These are phyloP conservation scores for Gasterosteus aculeatus DNA, from an alignment of 2,113 vertebrate species.

Conservation along the genomic window DNA sequence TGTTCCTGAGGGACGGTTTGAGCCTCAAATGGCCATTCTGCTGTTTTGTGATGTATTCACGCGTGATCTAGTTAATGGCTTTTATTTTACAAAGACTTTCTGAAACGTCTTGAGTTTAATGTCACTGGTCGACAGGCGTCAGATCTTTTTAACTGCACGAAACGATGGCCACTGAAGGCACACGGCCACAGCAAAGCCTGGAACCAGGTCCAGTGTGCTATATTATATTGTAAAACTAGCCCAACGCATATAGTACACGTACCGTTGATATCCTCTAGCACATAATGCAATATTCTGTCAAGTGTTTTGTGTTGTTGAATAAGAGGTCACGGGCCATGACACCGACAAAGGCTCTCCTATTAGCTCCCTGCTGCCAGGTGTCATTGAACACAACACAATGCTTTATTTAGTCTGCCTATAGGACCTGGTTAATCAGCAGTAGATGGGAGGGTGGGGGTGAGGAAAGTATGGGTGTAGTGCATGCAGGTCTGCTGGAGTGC, in stretches of 20 bases:
- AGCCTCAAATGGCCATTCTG: slow-evolving; percentile 13
- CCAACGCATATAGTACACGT: not conserved
- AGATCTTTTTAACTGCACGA: slow-evolving; percentile 26
- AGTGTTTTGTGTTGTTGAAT: slow-evolving; percentile 8
- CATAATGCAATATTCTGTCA: not conserved
- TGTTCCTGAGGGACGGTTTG: slow-evolving; percentile 40
- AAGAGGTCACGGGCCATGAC: slow-evolving; percentile 18
- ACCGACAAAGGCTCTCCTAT: slow-evolving; percentile 34
- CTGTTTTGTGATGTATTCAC: slow-evolving; percentile 39
- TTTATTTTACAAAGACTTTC: slow-evolving; percentile 28
- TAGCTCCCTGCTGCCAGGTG: slow-evolving; percentile 27
- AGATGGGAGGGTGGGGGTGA: not conserved
- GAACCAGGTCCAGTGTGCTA: not conserved
- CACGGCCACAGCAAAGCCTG: not conserved
- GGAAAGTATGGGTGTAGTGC: slow-evolving; percentile 39
- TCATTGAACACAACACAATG: slow-evolving; percentile 28
- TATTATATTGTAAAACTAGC: not conserved
- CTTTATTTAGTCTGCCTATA: slow-evolving; percentile 51
- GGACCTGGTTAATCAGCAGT: slow-evolving; percentile 34
- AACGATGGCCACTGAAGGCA: slow-evolving; percentile 1
- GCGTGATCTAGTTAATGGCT: slow-evolving; percentile 38
- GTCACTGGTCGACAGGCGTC: slow-evolving; percentile 26
- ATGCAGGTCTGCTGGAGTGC: slow-evolving; percentile 50
- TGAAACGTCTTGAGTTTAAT: slow-evolving; percentile 33
- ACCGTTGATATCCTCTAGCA: not conserved